These are phyloP conservation scores for Lasioglossum leucozonium DNA, from an alignment of 2,888 invertebrate genomes.

Conservation along the genomic window DNA sequence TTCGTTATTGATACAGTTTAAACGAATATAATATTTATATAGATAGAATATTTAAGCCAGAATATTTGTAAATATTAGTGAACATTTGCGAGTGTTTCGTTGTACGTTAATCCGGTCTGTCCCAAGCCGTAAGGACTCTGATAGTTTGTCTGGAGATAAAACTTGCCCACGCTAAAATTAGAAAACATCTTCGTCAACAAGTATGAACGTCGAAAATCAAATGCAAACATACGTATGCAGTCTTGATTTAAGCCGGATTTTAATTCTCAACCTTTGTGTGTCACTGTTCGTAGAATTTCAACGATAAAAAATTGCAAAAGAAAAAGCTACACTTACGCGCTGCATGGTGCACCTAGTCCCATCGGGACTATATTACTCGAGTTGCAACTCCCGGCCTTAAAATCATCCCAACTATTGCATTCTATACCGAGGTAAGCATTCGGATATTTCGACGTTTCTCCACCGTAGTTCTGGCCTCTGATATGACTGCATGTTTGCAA, in stretches of 20 bases:
- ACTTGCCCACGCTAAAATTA: background rate
- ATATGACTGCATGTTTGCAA: accelerated
- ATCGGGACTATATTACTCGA: background rate
- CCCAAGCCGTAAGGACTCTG: background rate
- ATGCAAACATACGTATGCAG: no score
- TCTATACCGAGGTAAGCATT: background rate
- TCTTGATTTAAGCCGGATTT: no score
- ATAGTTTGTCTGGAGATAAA: background rate
- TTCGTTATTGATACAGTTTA: no score
- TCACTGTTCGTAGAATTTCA: no score
- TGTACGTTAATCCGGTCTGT: background rate
- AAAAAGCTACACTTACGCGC: background rate
- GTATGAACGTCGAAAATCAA: no score
- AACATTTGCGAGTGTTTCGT: background rate
- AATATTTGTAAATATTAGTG: background rate
- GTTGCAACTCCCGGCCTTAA: background rate
- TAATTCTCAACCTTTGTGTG: no score
- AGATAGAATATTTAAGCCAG: no score
- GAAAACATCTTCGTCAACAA: background rate
- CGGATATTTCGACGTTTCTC: background rate
- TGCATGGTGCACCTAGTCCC: background rate
- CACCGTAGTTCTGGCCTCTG: background rate
- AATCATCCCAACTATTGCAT: background rate
- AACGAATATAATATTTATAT: no score
- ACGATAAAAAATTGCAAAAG: no score